Evolutionary conservation across 30 jellyfish, hydroid and myxozoan species (phyloP), one percentile per base, ranked within the genome.

Genomic region (Cassiopea andromeda): DNA sequence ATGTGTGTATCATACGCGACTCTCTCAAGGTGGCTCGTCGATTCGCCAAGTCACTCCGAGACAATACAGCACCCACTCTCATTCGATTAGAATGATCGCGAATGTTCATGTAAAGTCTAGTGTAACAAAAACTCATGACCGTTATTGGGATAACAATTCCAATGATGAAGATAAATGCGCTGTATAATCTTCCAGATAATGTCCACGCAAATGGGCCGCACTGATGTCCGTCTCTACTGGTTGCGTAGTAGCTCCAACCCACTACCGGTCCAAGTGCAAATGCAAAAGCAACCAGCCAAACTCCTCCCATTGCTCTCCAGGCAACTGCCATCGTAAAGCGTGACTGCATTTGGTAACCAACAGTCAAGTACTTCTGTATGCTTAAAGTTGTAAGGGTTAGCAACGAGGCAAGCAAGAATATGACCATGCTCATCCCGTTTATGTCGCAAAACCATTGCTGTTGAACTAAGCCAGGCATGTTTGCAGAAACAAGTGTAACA

Each of bases 191-290:
- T 38, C 83, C 88, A 49, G 82, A 64, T 16, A 66, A 58, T 12
- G 87, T 79, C 76, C 82, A 75, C 1, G 93, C 85, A 45, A 69
- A 77, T 1, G 93, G 88, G 18, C 87, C 89, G 48, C 97, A 91
- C 46, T 91, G 97, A 43, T 76, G 77, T 3, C 94, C 79, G 27
- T 77, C 83, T 50, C 75, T 69, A 47, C 83, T 70, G 6, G 89
- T 69, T 9, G 66, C 73, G 48, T 91, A 91, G 80, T 77, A 69
- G 81, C 97, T 91, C 97, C 97, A 91, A 9, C 97, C 97, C 10
- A 91, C 66, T 1, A 91, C 79, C 0, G 97, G 97, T 58, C 94
- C 97, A n/a, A 91, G 45, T 6, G 94, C 97, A 45, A 91, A 73
- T 1, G 48, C 80, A 10, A 57, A 60, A 9, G 97, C 76, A 9